A percentile compares a stretch with the other conserved stretches of the same genome.
These are phyloP conservation scores for Hyposoter didymator DNA, from an alignment of 2,888 invertebrate species.

Conservation along the genomic window DNA sequence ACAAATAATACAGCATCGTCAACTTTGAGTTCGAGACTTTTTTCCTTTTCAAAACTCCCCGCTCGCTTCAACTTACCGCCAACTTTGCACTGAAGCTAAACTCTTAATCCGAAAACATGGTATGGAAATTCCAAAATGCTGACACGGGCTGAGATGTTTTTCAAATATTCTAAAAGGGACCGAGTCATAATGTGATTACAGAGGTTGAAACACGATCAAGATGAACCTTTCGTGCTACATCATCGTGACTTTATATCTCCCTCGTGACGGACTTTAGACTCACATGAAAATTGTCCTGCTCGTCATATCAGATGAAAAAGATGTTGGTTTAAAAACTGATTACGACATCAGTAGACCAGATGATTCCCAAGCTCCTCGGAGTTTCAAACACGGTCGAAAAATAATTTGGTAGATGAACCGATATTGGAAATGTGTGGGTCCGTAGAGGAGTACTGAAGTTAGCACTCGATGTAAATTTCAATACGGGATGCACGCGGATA, in stretches of 20 bases:
- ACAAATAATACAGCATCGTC: neutral
- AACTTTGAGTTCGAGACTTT: neutral
- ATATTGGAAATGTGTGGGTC: constrained; percentile 23
- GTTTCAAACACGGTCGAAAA: neutral
- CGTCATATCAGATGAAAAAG: neutral
- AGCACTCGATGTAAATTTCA: constrained; percentile 28
- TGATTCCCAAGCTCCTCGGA: neutral
- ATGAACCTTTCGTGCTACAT: neutral
- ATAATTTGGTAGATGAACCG: constrained; percentile 3
- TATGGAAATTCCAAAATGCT: neutral
- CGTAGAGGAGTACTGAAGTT: neutral
- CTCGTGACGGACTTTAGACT: neutral
- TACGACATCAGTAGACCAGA: neutral
- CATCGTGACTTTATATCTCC: neutral
- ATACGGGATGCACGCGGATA: constrained; percentile 36
- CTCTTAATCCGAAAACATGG: neutral
- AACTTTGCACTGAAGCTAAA: neutral
- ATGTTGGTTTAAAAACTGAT: neutral
- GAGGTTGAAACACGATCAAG: neutral
- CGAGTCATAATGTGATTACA: neutral
- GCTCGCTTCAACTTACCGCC: neutral
- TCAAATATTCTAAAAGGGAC: neutral
- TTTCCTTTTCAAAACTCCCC: neutral
- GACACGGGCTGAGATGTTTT: neutral
- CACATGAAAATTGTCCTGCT: neutral